Evolutionary conservation across 2,888 invertebrate genomes (phyloP), one percentile per base, ranked within the genome.

Genomic region (Craniophora ligustri): DNA sequence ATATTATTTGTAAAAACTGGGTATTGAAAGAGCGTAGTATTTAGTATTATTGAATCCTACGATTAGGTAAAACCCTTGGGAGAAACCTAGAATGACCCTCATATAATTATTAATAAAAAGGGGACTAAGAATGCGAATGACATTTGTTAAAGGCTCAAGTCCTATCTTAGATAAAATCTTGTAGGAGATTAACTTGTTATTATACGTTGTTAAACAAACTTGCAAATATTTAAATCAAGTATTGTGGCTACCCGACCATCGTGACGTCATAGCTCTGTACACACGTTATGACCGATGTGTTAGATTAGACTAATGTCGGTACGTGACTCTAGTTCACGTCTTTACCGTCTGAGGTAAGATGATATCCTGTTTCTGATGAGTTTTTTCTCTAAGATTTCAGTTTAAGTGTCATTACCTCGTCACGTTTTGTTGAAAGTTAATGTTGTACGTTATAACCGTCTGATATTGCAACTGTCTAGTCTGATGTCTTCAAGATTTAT

Each of bases 211-310:
- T 61, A 40, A 51, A 48, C 41, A 59, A 57, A 57, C 40, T 53
- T 47, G 56, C 51, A 26, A 71, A 71, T 38, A 63, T 53, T 56
- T 47, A 51, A 57, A 58, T 54, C 55, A 69, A 72, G 72, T 72
- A 71, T 68, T 66, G 55, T 68, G 62, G 49, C 30, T 41, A 10
- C 23, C 40, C 13, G 38, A 41, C 15, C 15, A 15, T 16, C 8
- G 8, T 69, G 72, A 69, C 51, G 63, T 69, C 67, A 72, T 31
- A 34, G n/a, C 13, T 47, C 7, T 36, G 50, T 42, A 69, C 51
- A 56, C 48, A 49, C 28, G 10, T 8, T 50, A 46, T 53, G 44
- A 30, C 26, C 35, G 48, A 47, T 50, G 18, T 45, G 51, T 54
- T 41, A 63, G 53, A 58, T 62, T 66, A 56, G 31, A 58, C 45